A percentile compares a stretch with the other conserved stretches of the same genome.
phyloP scores from a whole-genome alignment of 2,113 vertebrate species.

The Agapornis roseicollis region DNA sequence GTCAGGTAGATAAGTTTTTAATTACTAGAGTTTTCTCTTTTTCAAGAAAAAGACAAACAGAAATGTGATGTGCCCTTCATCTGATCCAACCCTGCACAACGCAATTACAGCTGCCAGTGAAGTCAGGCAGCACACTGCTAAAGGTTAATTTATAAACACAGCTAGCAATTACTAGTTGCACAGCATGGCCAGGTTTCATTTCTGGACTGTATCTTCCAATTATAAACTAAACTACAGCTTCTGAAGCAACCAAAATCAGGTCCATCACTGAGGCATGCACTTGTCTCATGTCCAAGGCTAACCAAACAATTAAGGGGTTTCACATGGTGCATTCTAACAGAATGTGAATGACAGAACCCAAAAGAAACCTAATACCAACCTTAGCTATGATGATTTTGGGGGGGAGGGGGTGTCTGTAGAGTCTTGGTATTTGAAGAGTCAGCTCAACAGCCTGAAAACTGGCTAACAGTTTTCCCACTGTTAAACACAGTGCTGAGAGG shows the following conservation, averaged over 20 bases:
- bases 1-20: neutral
- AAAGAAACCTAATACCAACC: neutral
- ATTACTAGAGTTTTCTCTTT: neutral
- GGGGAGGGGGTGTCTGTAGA: neutral
- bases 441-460: slow-evolving; percentile 19
- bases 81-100: neutral
- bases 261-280: neutral
- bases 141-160: slow-evolving; percentile 39
- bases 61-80: neutral
- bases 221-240: neutral
- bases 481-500: slow-evolving; percentile 8
- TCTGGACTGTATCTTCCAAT: neutral
- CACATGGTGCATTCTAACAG: neutral
- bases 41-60: neutral
- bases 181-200: neutral
- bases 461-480: slow-evolving; percentile 40
- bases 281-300: neutral
- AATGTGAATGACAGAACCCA: neutral
- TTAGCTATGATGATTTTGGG: neutral
- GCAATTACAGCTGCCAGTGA: neutral
- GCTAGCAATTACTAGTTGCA: neutral
- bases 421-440: neutral
- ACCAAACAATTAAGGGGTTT: neutral
- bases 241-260: neutral
- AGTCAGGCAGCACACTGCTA: neutral